A percentile compares a stretch with the other conserved stretches of the same genome.
phyloP scores from a whole-genome alignment of 1,140 invertebrate genomes.

The Leptinotarsa texana region DNA sequence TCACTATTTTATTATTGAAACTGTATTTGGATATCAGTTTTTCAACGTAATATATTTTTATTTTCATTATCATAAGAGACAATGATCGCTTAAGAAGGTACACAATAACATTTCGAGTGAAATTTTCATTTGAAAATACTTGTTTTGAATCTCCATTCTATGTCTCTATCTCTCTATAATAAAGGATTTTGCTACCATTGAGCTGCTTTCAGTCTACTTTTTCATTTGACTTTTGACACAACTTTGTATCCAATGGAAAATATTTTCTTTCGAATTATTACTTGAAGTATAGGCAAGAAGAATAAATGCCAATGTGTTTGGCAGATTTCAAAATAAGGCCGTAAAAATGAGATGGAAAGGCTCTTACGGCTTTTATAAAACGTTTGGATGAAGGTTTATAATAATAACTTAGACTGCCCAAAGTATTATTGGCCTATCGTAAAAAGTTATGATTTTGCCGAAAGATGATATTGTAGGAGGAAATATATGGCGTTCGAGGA shows the following conservation, averaged over 20 bases:
- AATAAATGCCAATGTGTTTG: slow-evolving; percentile 2
- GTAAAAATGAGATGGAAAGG: background rate
- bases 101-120: too few relatives aligned
- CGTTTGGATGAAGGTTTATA: background rate
- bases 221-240: background rate
- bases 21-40: too few relatives aligned
- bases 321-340: slow-evolving; percentile 1
- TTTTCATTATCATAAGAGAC: too few relatives aligned
- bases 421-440: background rate
- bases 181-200: too few relatives aligned
- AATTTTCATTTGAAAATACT: too few relatives aligned
- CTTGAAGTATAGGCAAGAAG: background rate
- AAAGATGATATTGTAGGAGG: background rate
- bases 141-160: background rate
- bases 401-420: slow-evolving; percentile 4
- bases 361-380: slow-evolving; percentile 8
- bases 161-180: background rate
- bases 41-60: too few relatives aligned
- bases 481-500: background rate
- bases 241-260: background rate
- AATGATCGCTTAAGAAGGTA: too few relatives aligned
- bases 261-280: background rate
- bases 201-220: background rate
- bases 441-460: background rate
- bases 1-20: too few relatives aligned